phyloP scores from a whole-genome alignment of 2,888 invertebrate species.

The Xestoiulus laeticollis region DNA sequence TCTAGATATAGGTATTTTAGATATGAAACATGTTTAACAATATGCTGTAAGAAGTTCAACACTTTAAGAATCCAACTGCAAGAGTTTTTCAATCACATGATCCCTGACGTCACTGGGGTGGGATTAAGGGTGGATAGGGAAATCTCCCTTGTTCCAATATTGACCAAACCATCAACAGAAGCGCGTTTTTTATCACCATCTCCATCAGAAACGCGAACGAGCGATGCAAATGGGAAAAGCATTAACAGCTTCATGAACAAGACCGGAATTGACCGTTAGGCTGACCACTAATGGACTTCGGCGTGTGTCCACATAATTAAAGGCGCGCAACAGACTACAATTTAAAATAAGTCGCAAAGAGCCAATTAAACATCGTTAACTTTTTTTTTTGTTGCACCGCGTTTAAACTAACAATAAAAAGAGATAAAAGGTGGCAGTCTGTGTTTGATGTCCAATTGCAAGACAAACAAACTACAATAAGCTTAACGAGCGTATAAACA shows the following conservation, averaged over 20 bases:
- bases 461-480: not conserved
- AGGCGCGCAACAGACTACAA: not conserved
- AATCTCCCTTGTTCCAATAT: conserved; percentile 25
- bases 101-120: not conserved
- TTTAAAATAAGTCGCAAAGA: not conserved
- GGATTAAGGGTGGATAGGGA: not conserved
- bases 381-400: not conserved
- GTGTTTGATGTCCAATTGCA: not conserved
- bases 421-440: not conserved
- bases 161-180: not conserved
- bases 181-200: not conserved
- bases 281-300: conserved; percentile 14
- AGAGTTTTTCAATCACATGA: not conserved
- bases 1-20: too few species aligned
- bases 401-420: not conserved
- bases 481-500: not conserved
- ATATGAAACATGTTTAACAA: too few species aligned
- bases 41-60: too few species aligned
- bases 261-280: conserved; percentile 9
- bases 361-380: not conserved
- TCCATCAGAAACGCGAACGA: not conserved
- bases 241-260: conserved; percentile 21
- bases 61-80: not conserved
- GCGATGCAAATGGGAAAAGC: conserved; percentile 29
- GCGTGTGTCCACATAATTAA: conserved; percentile 27